Percentiles rank a stretch among this genome's conserved stretches.
Evolutionary conservation across 2,113 vertebrate species (phyloP).

Genomic region (Euleptes europaea): DNA sequence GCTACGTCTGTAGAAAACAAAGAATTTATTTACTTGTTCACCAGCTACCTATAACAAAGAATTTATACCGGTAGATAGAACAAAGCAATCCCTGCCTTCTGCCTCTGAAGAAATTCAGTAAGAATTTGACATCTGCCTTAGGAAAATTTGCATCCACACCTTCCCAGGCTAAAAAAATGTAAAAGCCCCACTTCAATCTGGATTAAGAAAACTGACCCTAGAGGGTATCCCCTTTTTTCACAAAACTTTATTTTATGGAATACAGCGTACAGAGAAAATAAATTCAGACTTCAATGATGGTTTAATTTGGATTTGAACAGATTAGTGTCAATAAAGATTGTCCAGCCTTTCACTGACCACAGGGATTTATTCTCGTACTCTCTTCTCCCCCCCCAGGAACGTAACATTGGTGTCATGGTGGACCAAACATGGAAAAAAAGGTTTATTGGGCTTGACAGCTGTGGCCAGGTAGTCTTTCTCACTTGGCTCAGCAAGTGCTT

Average conservation of each 20-base stretch:
- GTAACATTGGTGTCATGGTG: conserved; percentile 49
- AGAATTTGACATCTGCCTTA: background rate
- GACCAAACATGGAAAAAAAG: conserved; percentile 47
- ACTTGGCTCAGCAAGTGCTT: conserved; percentile 42
- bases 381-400: conserved; percentile 54
- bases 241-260: conserved; percentile 86
- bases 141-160: background rate
- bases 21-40: background rate
- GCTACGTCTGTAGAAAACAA: background rate
- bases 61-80: too few species aligned
- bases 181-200: conserved; percentile 3
- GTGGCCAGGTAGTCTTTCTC: conserved; percentile 38
- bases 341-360: conserved; percentile 71
- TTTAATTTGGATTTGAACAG: conserved; percentile 35
- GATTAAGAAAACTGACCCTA: conserved; percentile 24
- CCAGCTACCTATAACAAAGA: too few species aligned
- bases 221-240: conserved; percentile 64
- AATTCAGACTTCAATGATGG: conserved; percentile 70
- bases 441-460: conserved; percentile 23
- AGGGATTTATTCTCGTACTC: conserved; percentile 71
- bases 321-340: conserved; percentile 52
- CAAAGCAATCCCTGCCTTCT: background rate
- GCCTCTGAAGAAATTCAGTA: background rate
- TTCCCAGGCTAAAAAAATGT: background rate
- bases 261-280: conserved; percentile 74